These are phyloP conservation scores for Amphipyra tragopoginis DNA, from an alignment of 2,888 invertebrate species.

Conservation along the genomic window DNA sequence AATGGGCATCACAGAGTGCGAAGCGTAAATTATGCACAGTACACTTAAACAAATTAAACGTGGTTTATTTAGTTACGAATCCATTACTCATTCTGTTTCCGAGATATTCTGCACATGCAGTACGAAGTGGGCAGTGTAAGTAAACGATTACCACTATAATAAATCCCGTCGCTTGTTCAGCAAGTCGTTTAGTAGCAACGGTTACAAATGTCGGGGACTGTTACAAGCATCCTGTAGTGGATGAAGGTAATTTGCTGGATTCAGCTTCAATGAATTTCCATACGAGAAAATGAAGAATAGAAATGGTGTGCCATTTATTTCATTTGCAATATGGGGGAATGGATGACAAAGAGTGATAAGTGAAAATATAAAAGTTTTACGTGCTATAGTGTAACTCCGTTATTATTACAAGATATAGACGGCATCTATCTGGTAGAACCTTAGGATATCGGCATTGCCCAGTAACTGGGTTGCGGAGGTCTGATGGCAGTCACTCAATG, in stretches of 20 bases:
- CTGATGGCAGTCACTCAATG: too few species aligned
- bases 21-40: constrained; percentile 1
- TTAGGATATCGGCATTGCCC: too few species aligned
- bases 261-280: constrained; percentile 22
- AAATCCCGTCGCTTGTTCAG: constrained; percentile 43
- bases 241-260: constrained; percentile 28
- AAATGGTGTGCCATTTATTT: background rate
- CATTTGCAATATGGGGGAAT: too few species aligned
- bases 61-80: constrained; percentile 20
- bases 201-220: constrained; percentile 52
- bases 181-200: constrained; percentile 46
- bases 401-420: too few species aligned
- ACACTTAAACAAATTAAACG: constrained; percentile 17
- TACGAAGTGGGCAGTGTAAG: constrained; percentile 40
- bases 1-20: constrained; percentile 4
- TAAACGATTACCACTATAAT: constrained; percentile 41
- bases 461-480: too few species aligned
- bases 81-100: constrained; percentile 36
- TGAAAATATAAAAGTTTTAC: too few species aligned
- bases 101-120: background rate
- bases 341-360: too few species aligned
- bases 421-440: too few species aligned
- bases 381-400: too few species aligned
- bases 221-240: constrained; percentile 11
- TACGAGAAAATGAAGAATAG: background rate